Conservation (phyloP, 1,140 invertebrate species). For the Leptopilina boulardi region DNA sequence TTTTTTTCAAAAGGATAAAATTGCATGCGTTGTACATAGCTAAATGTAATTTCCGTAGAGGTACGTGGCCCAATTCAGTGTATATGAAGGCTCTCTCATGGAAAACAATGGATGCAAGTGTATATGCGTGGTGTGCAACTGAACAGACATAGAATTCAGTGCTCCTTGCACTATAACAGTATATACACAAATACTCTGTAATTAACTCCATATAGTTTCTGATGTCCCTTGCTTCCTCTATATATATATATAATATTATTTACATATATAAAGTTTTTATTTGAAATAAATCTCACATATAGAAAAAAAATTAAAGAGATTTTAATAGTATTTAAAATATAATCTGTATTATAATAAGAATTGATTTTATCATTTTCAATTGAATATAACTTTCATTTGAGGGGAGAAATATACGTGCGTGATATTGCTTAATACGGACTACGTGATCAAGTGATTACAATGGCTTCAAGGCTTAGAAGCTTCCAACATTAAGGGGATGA, state of each 20-base stretch:
- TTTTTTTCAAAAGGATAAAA: not conserved
- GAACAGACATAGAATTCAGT: not conserved
- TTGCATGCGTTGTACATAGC: not conserved
- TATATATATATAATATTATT: too few relatives aligned
- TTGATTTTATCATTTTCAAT: constrained; percentile 23
- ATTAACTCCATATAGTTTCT: constrained; percentile 6
- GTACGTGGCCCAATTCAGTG: constrained; percentile 16
- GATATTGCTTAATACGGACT: constrained; percentile 57
- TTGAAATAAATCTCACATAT: too few relatives aligned
- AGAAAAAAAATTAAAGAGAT: too few relatives aligned
- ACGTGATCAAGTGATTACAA: constrained; percentile 59
- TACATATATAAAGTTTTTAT: too few relatives aligned
- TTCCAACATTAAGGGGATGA: constrained; percentile 53
- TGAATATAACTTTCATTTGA: constrained; percentile 43
- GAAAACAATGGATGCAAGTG: not conserved
- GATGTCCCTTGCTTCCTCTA: not conserved
- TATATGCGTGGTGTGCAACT: constrained; percentile 10
- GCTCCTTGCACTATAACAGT: not conserved
- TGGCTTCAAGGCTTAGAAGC: constrained; percentile 55
- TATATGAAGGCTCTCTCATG: not conserved
- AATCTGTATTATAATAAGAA: too few relatives aligned
- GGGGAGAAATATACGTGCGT: constrained; percentile 40
- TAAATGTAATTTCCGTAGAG: constrained; percentile 5
- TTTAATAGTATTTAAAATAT: too few relatives aligned
- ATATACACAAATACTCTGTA: constrained; percentile 12